A percentile compares a stretch with the other conserved stretches of the same genome.
Evolutionary conservation across 1,140 invertebrate species (phyloP).

Genomic region (Penaeus vannamei): DNA sequence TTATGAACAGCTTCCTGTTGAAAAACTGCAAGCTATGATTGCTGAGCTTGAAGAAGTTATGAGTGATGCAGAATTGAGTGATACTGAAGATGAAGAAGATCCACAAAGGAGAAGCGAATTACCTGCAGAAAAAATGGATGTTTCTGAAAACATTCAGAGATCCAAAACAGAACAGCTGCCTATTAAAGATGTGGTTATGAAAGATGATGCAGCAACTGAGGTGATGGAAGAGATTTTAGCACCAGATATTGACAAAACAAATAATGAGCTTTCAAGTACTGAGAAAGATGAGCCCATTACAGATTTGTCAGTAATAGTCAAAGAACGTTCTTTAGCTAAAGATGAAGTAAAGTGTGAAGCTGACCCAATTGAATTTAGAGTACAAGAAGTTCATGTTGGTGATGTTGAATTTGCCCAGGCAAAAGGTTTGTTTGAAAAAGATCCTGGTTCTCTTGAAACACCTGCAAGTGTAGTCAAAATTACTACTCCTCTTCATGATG

Average conservation of each 20-base stretch:
- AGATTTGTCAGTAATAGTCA: too few species aligned
- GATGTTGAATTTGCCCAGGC: conserved; percentile 66
- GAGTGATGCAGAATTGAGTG: conserved; percentile 56
- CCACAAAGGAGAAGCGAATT: background rate
- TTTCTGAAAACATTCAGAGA: too few species aligned
- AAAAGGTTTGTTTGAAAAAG: conserved; percentile 14
- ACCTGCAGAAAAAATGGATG: background rate
- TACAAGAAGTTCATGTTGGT: conserved; percentile 63
- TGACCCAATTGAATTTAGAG: conserved; percentile 48
- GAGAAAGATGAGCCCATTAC: background rate
- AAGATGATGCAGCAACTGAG: too few species aligned
- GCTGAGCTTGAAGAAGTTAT: conserved; percentile 67
- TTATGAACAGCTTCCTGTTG: conserved; percentile 58
- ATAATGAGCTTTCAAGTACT: background rate
- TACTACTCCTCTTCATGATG: conserved; percentile 34
- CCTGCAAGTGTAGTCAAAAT: conserved; percentile 29
- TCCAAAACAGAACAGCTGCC: too few species aligned
- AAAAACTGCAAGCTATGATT: conserved; percentile 67
- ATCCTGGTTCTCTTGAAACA: conserved; percentile 7
- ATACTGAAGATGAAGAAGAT: conserved; percentile 21
- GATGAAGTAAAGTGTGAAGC: conserved; percentile 6
- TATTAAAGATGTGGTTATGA: too few species aligned
- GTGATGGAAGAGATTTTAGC: too few species aligned
- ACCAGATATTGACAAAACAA: background rate
- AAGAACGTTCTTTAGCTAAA: background rate